Evolutionary conservation across 2,888 invertebrate species (phyloP), one percentile per base, ranked within the genome.

Genomic region (Polydrusus cervinus): DNA sequence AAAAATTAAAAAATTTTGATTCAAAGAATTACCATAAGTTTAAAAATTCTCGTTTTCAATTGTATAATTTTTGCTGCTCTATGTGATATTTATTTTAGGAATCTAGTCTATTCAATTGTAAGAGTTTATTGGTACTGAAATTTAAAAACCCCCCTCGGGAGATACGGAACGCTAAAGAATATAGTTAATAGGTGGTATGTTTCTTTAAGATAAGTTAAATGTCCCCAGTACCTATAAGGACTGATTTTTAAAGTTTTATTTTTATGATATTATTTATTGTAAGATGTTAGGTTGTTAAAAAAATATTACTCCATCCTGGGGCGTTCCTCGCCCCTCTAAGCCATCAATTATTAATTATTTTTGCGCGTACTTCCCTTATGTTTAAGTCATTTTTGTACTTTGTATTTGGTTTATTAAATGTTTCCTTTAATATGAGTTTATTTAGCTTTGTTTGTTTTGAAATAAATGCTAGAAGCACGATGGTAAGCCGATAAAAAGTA

Each of bases 61-160:
- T 51, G 20, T 51, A 10, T 18, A 18, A 34, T 14, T 14, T 13
- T 38, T 14, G 7, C 14, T 38, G 38, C 16, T 43, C 43, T 43
- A 43, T 43, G 43, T 43, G 43, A 43, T 43, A 43, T 43, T 34
- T 64, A 49, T 16, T 49, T 64, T 64, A 47, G 45, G 14, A 49
- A 7, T 64, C 64, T 64, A 64, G 64, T 64, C 64, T 64, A 16
- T 49, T 64, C 16, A 18, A 16, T n/a, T 64, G 3, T 16, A 16
- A 13, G 20, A 25, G 25, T 25, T 1, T 25, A 25, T 25, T 3
- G 25, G 25, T 25, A 5, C 25, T 10, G 34, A 34, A 6, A 34
- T 34, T 34, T 34, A 34, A 34, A 5, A 30, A 30, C 7, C n/a
- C 25, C 25, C 5, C 25, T 25, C 25, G 25, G 25, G 5, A 25